A percentile compares a stretch with the other conserved stretches of the same genome.
Evolutionary conservation across 2,113 vertebrate genomes (phyloP).

Genomic region (Brevimyrus niger): DNA sequence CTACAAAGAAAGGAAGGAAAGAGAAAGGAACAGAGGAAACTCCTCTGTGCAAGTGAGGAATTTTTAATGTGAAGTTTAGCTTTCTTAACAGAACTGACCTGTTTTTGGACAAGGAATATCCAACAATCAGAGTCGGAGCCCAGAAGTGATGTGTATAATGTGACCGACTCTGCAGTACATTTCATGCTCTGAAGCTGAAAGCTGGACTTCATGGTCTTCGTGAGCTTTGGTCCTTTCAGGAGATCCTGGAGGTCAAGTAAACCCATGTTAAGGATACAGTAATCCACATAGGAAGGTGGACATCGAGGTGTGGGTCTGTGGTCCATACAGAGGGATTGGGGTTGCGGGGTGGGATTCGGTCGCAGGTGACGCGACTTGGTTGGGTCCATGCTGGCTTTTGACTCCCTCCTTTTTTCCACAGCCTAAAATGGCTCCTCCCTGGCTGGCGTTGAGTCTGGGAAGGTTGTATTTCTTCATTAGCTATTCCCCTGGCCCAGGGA

Average conservation of each 20-base stretch:
- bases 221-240: not conserved
- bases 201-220: not conserved
- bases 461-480: conserved; percentile 84
- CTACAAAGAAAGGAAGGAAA: not conserved
- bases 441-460: conserved; percentile 51
- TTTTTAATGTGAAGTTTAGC: not conserved
- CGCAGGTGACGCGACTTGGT: not conserved
- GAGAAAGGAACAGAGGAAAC: not conserved
- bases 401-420: conserved; percentile 30
- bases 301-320: not conserved
- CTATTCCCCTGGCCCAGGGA: conserved; percentile 62
- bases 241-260: not conserved
- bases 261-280: not conserved
- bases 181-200: not conserved
- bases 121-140: not conserved
- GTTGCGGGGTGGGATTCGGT: not conserved
- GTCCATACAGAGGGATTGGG: not conserved
- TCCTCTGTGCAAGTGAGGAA: not conserved
- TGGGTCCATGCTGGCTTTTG: conserved; percentile 12
- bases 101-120: not conserved
- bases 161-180: not conserved
- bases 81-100: not conserved
- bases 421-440: conserved; percentile 38
- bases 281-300: not conserved
- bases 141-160: not conserved